These are phyloP conservation scores for Echinometra lucunter DNA, from an alignment of 53 echinoderm and acorn worm genomes.

Conservation along the genomic window DNA sequence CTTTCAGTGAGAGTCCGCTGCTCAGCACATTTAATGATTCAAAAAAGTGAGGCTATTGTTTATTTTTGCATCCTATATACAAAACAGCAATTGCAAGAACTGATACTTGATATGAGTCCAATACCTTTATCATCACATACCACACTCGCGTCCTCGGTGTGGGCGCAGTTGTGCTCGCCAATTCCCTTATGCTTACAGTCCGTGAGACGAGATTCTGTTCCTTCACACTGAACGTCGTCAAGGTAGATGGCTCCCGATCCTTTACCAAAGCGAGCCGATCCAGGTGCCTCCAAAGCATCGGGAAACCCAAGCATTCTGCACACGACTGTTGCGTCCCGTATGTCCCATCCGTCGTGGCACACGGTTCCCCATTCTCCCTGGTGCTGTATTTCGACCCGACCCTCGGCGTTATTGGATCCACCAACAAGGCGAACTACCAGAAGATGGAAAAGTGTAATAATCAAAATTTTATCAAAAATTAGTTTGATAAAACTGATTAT, in stretches of 20 bases:
- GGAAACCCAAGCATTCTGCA: slow-evolving; percentile 76
- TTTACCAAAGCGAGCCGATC: slow-evolving; percentile 70
- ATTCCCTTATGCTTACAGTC: slow-evolving; percentile 63
- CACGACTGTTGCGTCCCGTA: slow-evolving; percentile 69
- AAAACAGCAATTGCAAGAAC: too few species aligned
- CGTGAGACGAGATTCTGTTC: slow-evolving; percentile 53
- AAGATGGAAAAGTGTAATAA: too few species aligned
- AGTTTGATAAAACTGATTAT: too few species aligned
- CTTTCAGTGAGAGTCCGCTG: too few species aligned
- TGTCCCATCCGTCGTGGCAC: slow-evolving; percentile 75
- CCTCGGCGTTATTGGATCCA: slow-evolving; percentile 50
- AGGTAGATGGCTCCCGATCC: slow-evolving; percentile 71
- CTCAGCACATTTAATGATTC: too few species aligned
- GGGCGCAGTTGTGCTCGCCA: slow-evolving; percentile 71
- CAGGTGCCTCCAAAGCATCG: slow-evolving; percentile 53
- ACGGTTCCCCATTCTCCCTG: slow-evolving; percentile 74
- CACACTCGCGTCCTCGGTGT: slow-evolving; percentile 72
- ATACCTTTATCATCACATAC: slow-evolving; percentile 58
- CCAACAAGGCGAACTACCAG: slow-evolving; percentile 65
- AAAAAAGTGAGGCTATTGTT: too few species aligned
- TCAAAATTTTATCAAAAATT: too few species aligned
- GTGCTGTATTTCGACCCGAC: slow-evolving; percentile 74
- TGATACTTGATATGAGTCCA: background rate
- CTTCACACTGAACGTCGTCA: slow-evolving; percentile 72
- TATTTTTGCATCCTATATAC: too few species aligned